Percentiles rank a stretch among this genome's conserved stretches.
phyloP scores from a whole-genome alignment of 2,888 invertebrate genomes.

The Scrobipalpa costella region DNA sequence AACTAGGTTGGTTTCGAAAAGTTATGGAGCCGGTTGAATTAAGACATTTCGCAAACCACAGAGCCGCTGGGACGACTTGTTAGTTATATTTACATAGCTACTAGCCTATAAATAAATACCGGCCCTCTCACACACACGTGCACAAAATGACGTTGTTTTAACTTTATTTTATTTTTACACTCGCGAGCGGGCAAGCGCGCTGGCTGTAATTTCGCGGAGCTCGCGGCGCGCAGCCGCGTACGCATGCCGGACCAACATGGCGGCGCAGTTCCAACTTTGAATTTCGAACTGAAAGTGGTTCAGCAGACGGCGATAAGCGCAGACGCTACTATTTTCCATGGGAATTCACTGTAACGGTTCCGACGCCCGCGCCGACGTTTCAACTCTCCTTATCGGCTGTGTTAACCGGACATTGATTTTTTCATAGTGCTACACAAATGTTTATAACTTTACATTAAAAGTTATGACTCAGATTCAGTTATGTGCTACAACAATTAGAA shows the following conservation, averaged over 20 bases:
- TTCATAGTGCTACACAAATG: constrained; percentile 56
- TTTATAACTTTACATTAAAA: constrained; percentile 60
- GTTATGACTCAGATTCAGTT: constrained; percentile 62
- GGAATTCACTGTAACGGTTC: constrained; percentile 49
- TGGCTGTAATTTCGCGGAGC: constrained; percentile 79
- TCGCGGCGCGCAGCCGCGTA: constrained; percentile 78
- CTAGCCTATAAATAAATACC: constrained; percentile 80
- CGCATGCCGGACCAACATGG: constrained; percentile 75
- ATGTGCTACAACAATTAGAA: constrained; percentile 61
- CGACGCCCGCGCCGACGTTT: constrained; percentile 41
- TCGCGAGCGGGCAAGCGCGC: constrained; percentile 66
- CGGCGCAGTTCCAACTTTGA: constrained; percentile 59
- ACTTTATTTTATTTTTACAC: constrained; percentile 81
- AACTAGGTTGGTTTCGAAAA: constrained; percentile 45
- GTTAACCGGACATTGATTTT: constrained; percentile 55
- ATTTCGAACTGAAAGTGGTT: constrained; percentile 50
- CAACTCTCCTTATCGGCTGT: constrained; percentile 49
- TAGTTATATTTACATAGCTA: constrained; percentile 78
- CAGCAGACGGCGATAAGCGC: constrained; percentile 51
- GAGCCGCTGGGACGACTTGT: constrained; percentile 62
- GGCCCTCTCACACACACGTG: constrained; percentile 76
- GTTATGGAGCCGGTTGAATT: constrained; percentile 59
- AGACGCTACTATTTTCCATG: constrained; percentile 48
- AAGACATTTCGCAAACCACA: constrained; percentile 78
- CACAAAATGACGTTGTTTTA: constrained; percentile 79